Percentiles rank a stretch among this genome's conserved stretches.
phyloP scores from a whole-genome alignment of 2,797 vertebrate genomes.

The Pagetopsis macropterus region DNA sequence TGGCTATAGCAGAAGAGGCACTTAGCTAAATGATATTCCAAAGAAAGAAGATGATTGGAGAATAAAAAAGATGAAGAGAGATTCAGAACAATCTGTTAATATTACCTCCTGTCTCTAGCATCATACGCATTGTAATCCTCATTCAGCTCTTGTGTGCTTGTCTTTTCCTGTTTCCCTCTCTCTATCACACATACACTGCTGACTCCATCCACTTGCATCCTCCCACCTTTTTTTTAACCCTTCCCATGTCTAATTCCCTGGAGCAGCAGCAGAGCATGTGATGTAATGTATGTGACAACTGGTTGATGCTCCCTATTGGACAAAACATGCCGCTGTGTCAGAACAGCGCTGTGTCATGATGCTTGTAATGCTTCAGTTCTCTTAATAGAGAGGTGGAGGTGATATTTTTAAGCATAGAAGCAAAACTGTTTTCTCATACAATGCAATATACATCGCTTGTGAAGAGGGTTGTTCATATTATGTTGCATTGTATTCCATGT shows the following conservation, averaged over 20 bases:
- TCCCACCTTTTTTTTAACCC: slow-evolving; percentile 66
- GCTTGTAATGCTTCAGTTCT: slow-evolving; percentile 34
- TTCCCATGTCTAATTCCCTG: slow-evolving; percentile 31
- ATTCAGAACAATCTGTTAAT: slow-evolving; percentile 15
- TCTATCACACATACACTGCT: slow-evolving; percentile 36
- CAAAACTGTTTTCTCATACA: slow-evolving; percentile 6
- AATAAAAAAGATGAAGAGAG: slow-evolving; percentile 18
- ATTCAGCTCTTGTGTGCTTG: slow-evolving; percentile 25
- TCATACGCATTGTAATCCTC: slow-evolving; percentile 24
- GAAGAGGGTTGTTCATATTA: background rate
- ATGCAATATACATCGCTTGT: background rate
- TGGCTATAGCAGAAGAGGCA: slow-evolving; percentile 35
- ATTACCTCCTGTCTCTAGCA: slow-evolving; percentile 25
- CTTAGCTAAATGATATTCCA: slow-evolving; percentile 7
- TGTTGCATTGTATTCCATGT: slow-evolving; percentile 7
- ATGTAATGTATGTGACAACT: slow-evolving; percentile 53
- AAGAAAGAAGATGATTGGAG: slow-evolving; percentile 9
- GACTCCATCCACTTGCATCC: slow-evolving; percentile 62
- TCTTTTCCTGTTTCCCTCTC: slow-evolving; percentile 34
- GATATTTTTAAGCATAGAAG: background rate
- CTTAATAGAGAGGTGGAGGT: background rate
- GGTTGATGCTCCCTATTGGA: slow-evolving; percentile 36
- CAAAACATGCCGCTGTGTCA: slow-evolving; percentile 12
- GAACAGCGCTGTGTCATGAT: slow-evolving; percentile 19
- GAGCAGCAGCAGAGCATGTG: slow-evolving; percentile 39